Conservation (phyloP, 2,888 invertebrate species). For the Noctua janthe region DNA sequence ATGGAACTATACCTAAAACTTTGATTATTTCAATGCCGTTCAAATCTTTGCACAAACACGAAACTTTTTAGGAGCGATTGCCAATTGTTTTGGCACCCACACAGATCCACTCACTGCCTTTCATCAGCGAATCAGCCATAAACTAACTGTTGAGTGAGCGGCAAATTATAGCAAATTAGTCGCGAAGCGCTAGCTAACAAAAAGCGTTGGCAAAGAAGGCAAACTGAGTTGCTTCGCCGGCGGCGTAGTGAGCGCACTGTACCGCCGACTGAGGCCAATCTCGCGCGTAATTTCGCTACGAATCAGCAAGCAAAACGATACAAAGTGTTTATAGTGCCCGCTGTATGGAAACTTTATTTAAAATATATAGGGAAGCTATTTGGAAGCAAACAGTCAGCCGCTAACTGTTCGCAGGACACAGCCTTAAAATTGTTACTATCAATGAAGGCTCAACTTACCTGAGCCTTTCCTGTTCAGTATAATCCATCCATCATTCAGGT, state of each 20-base stretch:
- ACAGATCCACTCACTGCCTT: no score
- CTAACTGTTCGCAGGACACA: not conserved
- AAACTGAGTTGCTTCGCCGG: no score
- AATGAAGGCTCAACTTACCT: constrained; percentile 70
- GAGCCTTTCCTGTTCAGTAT: constrained; percentile 85
- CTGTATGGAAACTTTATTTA: not conserved
- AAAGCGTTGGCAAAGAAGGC: no score
- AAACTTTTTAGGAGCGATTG: not conserved
- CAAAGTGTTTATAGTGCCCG: not conserved
- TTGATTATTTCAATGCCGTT: no score
- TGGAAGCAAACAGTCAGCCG: not conserved
- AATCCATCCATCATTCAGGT: constrained; percentile 85
- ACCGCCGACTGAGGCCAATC: not conserved
- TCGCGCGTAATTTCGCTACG: not conserved
- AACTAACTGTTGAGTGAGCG: no score
- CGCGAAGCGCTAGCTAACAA: no score
- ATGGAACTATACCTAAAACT: no score
- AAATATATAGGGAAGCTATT: not conserved
- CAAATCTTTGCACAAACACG: not conserved
- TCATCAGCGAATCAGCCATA: no score
- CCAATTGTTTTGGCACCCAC: not conserved
- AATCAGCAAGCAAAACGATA: not conserved
- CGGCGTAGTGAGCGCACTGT: no score
- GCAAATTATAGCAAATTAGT: no score
- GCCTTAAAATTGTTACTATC: not conserved